These are phyloP conservation scores for Aphidius gifuensis DNA, from an alignment of 1,140 invertebrate species.

Conservation along the genomic window DNA sequence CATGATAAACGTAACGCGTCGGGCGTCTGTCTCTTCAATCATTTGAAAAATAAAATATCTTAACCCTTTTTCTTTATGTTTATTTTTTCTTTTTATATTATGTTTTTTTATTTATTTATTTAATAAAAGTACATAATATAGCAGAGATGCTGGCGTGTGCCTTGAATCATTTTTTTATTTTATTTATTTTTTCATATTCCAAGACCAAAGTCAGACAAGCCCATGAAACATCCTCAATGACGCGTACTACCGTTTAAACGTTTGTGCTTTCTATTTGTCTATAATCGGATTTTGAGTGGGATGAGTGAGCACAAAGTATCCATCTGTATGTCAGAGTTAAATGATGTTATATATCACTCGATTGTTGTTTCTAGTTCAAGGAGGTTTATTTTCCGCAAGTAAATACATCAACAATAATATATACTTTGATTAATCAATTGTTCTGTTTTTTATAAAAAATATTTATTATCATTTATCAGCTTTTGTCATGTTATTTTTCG, in stretches of 20 bases:
- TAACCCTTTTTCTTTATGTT: neutral
- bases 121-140: neutral
- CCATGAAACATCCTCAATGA: conserved; percentile 19
- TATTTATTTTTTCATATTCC: neutral
- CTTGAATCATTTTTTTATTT: conserved; percentile 9
- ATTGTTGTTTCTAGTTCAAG: no score
- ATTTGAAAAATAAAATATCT: neutral
- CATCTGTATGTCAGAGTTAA: neutral
- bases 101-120: no score
- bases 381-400: no score
- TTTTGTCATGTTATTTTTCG: no score
- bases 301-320: neutral
- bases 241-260: conserved; percentile 14
- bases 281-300: conserved; percentile 18
- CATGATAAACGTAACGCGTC: neutral
- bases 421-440: no score
- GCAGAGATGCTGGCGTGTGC: neutral
- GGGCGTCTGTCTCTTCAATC: neutral
- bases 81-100: neutral
- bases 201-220: conserved; percentile 10
- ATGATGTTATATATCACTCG: no score
- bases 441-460: no score
- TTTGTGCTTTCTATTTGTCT: conserved; percentile 11
- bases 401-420: no score
- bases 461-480: no score